Evolutionary conservation across 2,888 invertebrate genomes (phyloP), one percentile per base, ranked within the genome.

Genomic region (Machimus rusticus): DNA sequence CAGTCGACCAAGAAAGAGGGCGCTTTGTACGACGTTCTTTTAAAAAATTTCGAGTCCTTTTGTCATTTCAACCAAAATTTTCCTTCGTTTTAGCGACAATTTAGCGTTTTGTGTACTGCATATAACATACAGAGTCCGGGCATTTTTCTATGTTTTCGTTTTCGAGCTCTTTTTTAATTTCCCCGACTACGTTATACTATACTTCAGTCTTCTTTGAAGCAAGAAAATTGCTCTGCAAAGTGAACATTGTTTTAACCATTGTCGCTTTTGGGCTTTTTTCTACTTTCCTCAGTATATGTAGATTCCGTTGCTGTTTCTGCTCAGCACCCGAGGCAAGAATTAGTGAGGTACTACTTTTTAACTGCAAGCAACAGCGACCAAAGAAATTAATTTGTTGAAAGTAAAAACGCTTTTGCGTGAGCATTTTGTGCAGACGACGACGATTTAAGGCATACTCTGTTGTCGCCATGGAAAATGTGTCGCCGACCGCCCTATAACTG

Each of bases 51-150:
- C 37, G 77, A 86, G 55, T 77, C 51, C 78, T 77, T 78, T 77
- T 86, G 86, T 82, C 55, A 82, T 82, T 82, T 82, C 82, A 82
- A 82, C 82, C 82, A 82, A 82, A 82, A 82, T 82, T 82, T 82
- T 37, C 39, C 2, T 66, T 37, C 82, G 82, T 82, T 82, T 66
- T 82, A 82, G 82, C 82, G 82, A 82, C 82, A 82, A 82, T 82
- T 82, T 82, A 82, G 66, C 82, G 66, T 82, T 82, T 82, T 82
- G 66, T 66, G 28, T 66, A 2, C 31, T 37, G 66, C 51, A 51
- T 51, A 51, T n/a, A 55, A 82, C 57, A 82, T 82, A 82, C 82
- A 82, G 66, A 82, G n/a, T 39, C 37, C 39, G 9, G 34, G 31
- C 39, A 66, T n/a, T 66, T 82, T 82, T 66, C 66, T 82, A 66